Conservation (phyloP, 2,113 vertebrate genomes). For the Trinectes maculatus region DNA sequence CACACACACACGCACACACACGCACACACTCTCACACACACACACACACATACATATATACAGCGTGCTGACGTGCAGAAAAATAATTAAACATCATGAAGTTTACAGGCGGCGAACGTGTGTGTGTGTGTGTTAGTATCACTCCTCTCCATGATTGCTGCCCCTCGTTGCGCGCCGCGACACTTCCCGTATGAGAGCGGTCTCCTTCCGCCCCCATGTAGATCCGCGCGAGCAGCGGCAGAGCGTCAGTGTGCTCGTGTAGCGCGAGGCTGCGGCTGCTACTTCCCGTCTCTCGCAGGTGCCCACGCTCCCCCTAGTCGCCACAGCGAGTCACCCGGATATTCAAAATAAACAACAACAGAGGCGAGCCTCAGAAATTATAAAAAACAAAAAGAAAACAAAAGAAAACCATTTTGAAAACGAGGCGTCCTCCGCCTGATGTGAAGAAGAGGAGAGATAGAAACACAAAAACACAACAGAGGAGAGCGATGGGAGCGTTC, state of each 20-base stretch:
- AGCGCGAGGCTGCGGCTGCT: constrained; percentile 39
- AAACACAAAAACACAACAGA: constrained; percentile 22
- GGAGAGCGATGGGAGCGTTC: constrained; percentile 86
- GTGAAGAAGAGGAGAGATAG: constrained; percentile 64
- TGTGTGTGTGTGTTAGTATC: constrained; percentile 73
- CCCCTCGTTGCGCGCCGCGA: constrained; percentile 70
- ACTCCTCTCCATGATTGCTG: constrained; percentile 76
- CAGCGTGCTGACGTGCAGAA: no score
- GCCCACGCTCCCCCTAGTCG: neutral
- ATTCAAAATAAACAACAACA: constrained; percentile 10
- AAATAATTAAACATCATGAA: neutral
- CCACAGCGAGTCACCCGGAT: constrained; percentile 58
- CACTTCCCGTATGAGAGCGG: constrained; percentile 46
- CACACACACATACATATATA: no score
- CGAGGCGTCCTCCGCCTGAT: constrained; percentile 61
- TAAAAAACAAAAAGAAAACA: neutral
- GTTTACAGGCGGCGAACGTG: constrained; percentile 23
- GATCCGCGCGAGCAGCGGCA: constrained; percentile 46
- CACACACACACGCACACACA: no score
- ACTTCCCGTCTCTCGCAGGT: neutral
- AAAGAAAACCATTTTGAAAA: neutral
- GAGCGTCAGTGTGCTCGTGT: constrained; percentile 40
- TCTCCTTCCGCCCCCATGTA: constrained; percentile 74
- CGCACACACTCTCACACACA: no score
- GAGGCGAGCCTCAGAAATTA: no score